Conservation (phyloP, 2,888 invertebrate genomes). For the Cerastis leucographa region DNA sequence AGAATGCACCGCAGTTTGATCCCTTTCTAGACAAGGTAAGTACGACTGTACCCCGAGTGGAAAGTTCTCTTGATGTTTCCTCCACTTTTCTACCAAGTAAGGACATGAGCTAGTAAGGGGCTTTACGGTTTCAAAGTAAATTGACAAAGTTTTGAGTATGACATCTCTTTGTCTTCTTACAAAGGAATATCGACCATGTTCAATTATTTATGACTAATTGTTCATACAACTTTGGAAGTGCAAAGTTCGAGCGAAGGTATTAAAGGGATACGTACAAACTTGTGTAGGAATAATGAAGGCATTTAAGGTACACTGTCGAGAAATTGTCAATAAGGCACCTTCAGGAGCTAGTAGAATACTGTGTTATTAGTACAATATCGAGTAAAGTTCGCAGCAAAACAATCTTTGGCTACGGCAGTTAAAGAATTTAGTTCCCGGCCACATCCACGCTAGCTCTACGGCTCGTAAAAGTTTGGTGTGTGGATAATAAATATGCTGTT, state of each 20-base stretch:
- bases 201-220: slow-evolving; percentile 88
- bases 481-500: slow-evolving; percentile 71
- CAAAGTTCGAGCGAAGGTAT: slow-evolving; percentile 76
- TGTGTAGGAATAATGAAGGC: slow-evolving; percentile 67
- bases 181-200: slow-evolving; percentile 85
- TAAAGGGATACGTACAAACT: slow-evolving; percentile 69
- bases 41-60: slow-evolving; percentile 82
- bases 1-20: slow-evolving; percentile 90
- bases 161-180: slow-evolving; percentile 86
- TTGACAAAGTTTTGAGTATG: slow-evolving; percentile 88
- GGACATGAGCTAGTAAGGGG: slow-evolving; percentile 84
- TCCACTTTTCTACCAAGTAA: slow-evolving; percentile 85
- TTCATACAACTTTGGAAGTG: slow-evolving; percentile 77
- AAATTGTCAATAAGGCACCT: slow-evolving; percentile 32
- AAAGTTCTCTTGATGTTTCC: slow-evolving; percentile 87
- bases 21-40: slow-evolving; percentile 90
- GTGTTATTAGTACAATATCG: slow-evolving; percentile 30
- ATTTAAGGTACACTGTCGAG: slow-evolving; percentile 46
- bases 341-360: slow-evolving; percentile 26
- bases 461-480: slow-evolving; percentile 72
- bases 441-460: slow-evolving; percentile 64
- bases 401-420: slow-evolving; percentile 62
- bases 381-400: slow-evolving; percentile 51
- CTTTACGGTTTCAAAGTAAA: slow-evolving; percentile 86
- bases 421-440: slow-evolving; percentile 66